A percentile compares a stretch with the other conserved stretches of the same genome.
Conservation (phyloP, 1,140 invertebrate genomes). For the Spodoptera litura region DNA sequence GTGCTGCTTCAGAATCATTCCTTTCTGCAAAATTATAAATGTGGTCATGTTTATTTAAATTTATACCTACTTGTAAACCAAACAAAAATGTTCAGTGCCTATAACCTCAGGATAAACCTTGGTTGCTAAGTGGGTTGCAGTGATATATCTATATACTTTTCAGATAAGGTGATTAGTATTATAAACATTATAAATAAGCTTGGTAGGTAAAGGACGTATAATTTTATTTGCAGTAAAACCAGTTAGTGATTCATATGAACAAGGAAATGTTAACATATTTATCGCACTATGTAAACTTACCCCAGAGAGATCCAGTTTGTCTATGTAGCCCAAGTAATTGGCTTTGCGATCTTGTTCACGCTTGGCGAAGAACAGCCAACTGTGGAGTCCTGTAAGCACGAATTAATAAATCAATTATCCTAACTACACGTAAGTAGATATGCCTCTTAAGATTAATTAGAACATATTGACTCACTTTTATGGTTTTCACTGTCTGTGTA, state of each 20-base stretch:
- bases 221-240: not conserved
- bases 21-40: slow-evolving; percentile 70
- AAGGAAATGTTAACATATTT: not conserved
- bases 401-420: not conserved
- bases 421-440: no score
- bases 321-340: slow-evolving; percentile 80
- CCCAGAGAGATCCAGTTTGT: slow-evolving; percentile 79
- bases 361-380: slow-evolving; percentile 83
- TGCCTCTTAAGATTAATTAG: no score
- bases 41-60: not conserved
- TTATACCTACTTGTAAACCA: no score
- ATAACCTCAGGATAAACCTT: no score
- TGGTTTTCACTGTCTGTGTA: no score
- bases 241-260: not conserved
- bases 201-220: no score
- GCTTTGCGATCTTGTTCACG: slow-evolving; percentile 79
- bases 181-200: no score
- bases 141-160: no score
- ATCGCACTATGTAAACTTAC: slow-evolving; percentile 60
- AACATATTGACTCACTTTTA: no score
- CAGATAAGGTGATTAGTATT: no score
- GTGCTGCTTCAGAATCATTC: slow-evolving; percentile 80
- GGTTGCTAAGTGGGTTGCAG: no score
- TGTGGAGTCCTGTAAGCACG: slow-evolving; percentile 75
- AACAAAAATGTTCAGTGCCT: no score